These are phyloP conservation scores for Stenurella melanura DNA, from an alignment of 2,888 invertebrate genomes.

Conservation along the genomic window DNA sequence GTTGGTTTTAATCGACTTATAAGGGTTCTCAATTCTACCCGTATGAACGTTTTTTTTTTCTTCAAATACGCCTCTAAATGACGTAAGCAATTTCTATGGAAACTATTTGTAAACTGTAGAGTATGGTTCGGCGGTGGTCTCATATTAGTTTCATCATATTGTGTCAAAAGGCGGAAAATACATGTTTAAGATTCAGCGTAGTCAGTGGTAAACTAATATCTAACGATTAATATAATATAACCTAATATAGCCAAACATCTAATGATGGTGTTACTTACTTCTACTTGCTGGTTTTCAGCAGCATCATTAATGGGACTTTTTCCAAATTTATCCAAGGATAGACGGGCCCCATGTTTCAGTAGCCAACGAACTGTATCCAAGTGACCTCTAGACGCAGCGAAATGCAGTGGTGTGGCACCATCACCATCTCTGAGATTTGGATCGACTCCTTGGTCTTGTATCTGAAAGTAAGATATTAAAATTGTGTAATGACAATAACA, in stretches of 20 bases:
- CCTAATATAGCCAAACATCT: background rate
- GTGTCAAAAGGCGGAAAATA: no score
- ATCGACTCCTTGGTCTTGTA: constrained; percentile 88
- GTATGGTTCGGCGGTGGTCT: no score
- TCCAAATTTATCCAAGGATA: constrained; percentile 89
- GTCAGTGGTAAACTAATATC: no score
- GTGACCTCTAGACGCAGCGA: constrained; percentile 91
- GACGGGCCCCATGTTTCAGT: constrained; percentile 86
- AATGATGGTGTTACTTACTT: constrained; percentile 76
- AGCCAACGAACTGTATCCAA: constrained; percentile 88
- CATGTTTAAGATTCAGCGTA: no score
- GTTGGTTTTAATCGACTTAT: no score
- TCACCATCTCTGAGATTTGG: constrained; percentile 91
- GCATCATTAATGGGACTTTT: constrained; percentile 95
- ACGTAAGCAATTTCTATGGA: no score
- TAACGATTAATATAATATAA: no score
- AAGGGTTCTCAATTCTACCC: no score
- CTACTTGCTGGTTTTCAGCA: constrained; percentile 91
- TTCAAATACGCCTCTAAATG: no score
- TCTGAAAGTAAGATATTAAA: constrained; percentile 77
- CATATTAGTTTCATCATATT: no score
- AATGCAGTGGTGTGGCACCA: constrained; percentile 92
- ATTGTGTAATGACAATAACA: background rate
- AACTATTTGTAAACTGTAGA: no score
- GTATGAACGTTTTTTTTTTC: no score